These are phyloP conservation scores for Ichneumon xanthorius DNA, from an alignment of 2,888 invertebrate genomes.

Conservation along the genomic window DNA sequence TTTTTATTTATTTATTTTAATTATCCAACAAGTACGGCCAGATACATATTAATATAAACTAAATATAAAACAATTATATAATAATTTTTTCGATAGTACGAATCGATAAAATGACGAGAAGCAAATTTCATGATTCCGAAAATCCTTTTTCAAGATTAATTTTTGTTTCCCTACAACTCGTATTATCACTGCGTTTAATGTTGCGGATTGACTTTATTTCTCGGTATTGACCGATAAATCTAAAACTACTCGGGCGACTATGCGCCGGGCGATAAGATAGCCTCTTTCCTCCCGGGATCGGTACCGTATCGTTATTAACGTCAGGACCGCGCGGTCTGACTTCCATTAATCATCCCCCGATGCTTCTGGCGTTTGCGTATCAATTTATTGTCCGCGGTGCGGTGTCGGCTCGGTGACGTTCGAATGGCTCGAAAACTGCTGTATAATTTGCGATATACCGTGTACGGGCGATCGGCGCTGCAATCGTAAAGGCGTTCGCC, in stretches of 20 bases:
- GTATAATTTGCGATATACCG: not conserved
- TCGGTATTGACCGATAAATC: not conserved
- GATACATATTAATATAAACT: not conserved
- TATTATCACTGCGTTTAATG: not conserved
- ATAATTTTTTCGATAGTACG: not conserved
- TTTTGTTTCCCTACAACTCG: not conserved
- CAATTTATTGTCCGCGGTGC: constrained; percentile 34
- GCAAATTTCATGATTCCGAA: not conserved
- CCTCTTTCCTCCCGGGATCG: constrained; percentile 2
- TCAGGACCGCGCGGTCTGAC: constrained; percentile 13
- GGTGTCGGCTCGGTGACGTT: constrained; percentile 33
- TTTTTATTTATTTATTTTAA: too few relatives aligned
- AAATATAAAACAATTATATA: not conserved
- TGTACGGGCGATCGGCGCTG: not conserved
- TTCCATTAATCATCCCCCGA: constrained; percentile 43
- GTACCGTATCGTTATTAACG: constrained; percentile 29
- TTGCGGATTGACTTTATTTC: not conserved
- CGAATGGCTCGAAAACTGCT: constrained; percentile 29
- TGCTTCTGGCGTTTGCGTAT: constrained; percentile 21
- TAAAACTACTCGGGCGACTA: not conserved
- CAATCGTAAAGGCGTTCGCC: constrained; percentile 31
- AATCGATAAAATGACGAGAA: not conserved
- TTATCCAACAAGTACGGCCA: too few relatives aligned
- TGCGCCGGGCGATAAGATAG: not conserved
- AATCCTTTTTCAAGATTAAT: not conserved